Percentiles rank a stretch among this genome's conserved stretches.
These are phyloP conservation scores for Neocrepidodera transversa DNA, from an alignment of 2,888 invertebrate species.

Conservation along the genomic window DNA sequence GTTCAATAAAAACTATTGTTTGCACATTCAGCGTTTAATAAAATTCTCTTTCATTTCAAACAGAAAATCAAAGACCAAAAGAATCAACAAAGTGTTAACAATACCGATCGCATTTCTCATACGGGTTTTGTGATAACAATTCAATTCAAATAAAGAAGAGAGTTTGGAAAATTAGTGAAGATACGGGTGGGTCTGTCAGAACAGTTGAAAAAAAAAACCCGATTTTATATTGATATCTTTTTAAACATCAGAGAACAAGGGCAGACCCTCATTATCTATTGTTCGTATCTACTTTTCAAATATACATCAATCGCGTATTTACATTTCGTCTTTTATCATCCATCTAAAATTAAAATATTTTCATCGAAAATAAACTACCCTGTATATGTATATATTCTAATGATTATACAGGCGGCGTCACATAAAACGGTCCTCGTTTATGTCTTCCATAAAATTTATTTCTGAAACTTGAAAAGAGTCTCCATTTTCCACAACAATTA, in stretches of 20 bases:
- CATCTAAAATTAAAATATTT: too few species aligned
- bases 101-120: constrained; percentile 1
- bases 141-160: constrained; percentile 11
- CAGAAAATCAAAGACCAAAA: neutral
- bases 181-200: neutral
- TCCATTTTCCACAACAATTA: constrained; percentile 1
- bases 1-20: neutral
- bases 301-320: neutral
- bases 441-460: constrained; percentile 7
- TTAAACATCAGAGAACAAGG: neutral
- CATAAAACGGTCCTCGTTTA: constrained; percentile 2
- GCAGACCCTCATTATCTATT: neutral
- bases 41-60: neutral
- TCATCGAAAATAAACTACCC: too few species aligned
- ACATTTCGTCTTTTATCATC: neutral
- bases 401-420: neutral
- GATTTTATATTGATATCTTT: neutral
- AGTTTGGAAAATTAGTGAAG: constrained; percentile 7
- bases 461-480: constrained; percentile 4
- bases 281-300: neutral
- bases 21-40: too few species aligned
- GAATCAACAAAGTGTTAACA: constrained; percentile 6
- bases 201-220: neutral
- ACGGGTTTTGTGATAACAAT: constrained; percentile 6
- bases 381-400: neutral